Percentiles rank a stretch among this genome's conserved stretches.
These are phyloP conservation scores for Miltochrista miniata DNA, from an alignment of 2,888 invertebrate genomes.

Conservation along the genomic window DNA sequence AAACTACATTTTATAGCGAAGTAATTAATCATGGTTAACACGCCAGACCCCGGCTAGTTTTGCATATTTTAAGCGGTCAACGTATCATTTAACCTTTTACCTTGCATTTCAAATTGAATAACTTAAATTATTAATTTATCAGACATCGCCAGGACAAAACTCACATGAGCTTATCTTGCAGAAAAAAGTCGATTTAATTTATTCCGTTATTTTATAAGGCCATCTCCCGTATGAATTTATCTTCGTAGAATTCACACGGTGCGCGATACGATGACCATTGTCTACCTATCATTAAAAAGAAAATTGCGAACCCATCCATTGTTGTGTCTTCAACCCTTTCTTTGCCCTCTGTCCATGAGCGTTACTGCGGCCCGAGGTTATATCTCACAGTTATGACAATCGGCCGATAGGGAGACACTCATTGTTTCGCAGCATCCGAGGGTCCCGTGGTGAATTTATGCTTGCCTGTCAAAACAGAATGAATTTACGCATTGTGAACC, in stretches of 20 bases:
- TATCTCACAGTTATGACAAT: constrained; percentile 73
- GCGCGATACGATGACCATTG: constrained; percentile 71
- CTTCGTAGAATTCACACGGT: constrained; percentile 72
- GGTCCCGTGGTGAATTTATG: constrained; percentile 78
- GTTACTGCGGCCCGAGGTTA: constrained; percentile 63
- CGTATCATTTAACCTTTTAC: constrained; percentile 10
- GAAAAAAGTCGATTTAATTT: constrained; percentile 39
- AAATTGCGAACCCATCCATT: constrained; percentile 65
- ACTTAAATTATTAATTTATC: constrained; percentile 29
- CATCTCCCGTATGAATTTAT: constrained; percentile 43
- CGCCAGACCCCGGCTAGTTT: not conserved
- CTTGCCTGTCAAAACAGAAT: constrained; percentile 82
- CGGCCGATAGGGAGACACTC: constrained; percentile 62
- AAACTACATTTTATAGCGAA: not conserved
- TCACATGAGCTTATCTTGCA: constrained; percentile 26
- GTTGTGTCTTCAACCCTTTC: constrained; percentile 68
- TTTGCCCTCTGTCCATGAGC: constrained; percentile 67
- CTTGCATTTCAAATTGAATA: constrained; percentile 10
- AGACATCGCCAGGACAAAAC: constrained; percentile 18
- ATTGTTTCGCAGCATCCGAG: constrained; percentile 81
- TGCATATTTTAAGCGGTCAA: constrained; percentile 6
- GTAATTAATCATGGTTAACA: not conserved
- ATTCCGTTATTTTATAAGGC: constrained; percentile 46
- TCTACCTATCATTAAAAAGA: constrained; percentile 71
- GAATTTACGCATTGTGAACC: constrained; percentile 82